A percentile compares a stretch with the other conserved stretches of the same genome.
Evolutionary conservation across 2,113 vertebrate genomes (phyloP).

Genomic region (Paramormyrops kingsleyae): DNA sequence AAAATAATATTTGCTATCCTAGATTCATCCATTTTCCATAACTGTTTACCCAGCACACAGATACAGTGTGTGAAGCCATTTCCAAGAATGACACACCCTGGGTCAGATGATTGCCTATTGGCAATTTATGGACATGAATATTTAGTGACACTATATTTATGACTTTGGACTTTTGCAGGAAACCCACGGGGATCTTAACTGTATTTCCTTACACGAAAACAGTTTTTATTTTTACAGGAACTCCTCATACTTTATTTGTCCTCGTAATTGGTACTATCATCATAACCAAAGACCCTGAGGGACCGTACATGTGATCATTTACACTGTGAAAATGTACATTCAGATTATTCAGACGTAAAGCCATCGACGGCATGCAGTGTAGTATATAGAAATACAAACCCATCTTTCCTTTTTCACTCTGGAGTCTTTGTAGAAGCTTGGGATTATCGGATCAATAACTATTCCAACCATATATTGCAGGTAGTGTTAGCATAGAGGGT

Average conservation of each 20-base stretch:
- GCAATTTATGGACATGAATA: neutral
- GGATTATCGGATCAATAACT: neutral
- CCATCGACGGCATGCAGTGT: neutral
- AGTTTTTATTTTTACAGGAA: neutral
- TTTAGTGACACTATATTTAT: neutral
- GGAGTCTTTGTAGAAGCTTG: neutral
- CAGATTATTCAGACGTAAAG: neutral
- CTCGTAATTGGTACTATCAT: neutral
- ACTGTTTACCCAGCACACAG: neutral
- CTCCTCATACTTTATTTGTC: neutral
- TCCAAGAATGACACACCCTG: neutral
- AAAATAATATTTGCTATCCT: neutral
- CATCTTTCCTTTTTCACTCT: neutral
- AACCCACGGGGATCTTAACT: neutral
- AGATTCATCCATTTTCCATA: neutral
- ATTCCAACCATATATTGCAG: neutral
- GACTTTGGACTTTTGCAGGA: neutral
- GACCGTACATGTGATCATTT: neutral
- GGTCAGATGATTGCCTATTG: neutral
- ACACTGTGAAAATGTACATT: neutral
- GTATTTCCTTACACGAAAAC: neutral
- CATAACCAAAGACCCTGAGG: neutral
- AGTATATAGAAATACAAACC: neutral
- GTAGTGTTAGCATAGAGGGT: neutral
- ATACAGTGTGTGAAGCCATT: neutral